These are phyloP conservation scores for Camponotus vicinus DNA, from an alignment of 1,140 invertebrate genomes.

Conservation along the genomic window DNA sequence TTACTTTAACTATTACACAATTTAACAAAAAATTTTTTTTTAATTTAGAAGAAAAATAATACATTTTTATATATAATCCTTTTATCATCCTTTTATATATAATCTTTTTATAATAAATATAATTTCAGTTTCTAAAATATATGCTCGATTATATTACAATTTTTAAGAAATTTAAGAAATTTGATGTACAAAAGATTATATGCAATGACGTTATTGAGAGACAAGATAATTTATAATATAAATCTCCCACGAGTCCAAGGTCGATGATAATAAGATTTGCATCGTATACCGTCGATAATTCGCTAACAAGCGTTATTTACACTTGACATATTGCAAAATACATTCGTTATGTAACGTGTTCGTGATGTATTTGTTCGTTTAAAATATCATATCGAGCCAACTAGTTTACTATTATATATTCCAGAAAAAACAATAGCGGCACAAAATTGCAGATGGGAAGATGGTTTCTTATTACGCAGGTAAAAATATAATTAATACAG, in stretches of 20 bases:
- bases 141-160: background rate
- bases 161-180: background rate
- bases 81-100: too few species aligned
- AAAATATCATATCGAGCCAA: background rate
- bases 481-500: background rate
- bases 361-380: background rate
- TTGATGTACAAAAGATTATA: too few species aligned
- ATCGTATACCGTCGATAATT: background rate
- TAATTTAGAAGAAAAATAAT: too few species aligned
- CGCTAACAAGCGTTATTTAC: background rate
- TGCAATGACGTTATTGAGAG: background rate
- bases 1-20: too few species aligned
- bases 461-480: background rate
- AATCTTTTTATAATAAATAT: too few species aligned
- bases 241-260: background rate
- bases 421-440: background rate
- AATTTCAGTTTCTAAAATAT: background rate
- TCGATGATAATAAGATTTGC: background rate
- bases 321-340: slow-evolving; percentile 4
- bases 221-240: background rate
- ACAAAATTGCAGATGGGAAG: background rate
- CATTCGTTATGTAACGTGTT: background rate
- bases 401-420: background rate
- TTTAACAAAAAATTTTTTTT: too few species aligned
- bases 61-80: too few species aligned